Conservation (phyloP, 2,888 invertebrate genomes). For the Vesta saturnalis region DNA sequence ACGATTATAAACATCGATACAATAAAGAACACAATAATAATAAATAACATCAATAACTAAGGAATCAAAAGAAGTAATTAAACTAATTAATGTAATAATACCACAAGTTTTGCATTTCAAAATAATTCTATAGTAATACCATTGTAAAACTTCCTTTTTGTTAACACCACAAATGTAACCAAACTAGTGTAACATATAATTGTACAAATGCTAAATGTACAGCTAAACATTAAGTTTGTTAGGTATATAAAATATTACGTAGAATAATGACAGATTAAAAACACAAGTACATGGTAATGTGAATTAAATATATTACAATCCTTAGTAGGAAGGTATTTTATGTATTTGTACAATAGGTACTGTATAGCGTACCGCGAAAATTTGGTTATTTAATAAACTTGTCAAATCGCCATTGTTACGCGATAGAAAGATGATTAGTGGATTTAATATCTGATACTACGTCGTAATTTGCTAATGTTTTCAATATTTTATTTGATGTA, state of each 20-base stretch:
- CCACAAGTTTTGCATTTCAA: conserved; percentile 13
- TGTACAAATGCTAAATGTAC: conserved; percentile 46
- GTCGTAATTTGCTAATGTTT: no score
- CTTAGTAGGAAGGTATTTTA: conserved; percentile 44
- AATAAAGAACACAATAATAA: conserved; percentile 24
- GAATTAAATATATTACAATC: conserved; percentile 50
- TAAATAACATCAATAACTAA: conserved; percentile 18
- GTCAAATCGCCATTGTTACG: no score
- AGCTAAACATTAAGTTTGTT: conserved; percentile 56
- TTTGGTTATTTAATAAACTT: no score
- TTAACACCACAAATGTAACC: conserved; percentile 25
- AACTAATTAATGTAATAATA: background rate
- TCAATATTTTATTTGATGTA: no score
- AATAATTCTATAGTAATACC: conserved; percentile 10
- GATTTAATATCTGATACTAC: no score
- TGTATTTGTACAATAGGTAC: conserved; percentile 45
- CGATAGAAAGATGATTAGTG: no score
- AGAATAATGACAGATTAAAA: conserved; percentile 61
- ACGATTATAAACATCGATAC: conserved; percentile 31
- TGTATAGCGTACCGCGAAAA: conserved; percentile 38
- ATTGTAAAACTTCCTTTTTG: conserved; percentile 13
- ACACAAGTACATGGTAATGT: conserved; percentile 51
- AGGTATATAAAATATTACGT: conserved; percentile 57
- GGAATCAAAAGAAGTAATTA: background rate
- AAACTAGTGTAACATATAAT: conserved; percentile 34